Base-by-base conservation (phyloP, 1,140 invertebrate genomes). In the Lerema accius region DNA sequence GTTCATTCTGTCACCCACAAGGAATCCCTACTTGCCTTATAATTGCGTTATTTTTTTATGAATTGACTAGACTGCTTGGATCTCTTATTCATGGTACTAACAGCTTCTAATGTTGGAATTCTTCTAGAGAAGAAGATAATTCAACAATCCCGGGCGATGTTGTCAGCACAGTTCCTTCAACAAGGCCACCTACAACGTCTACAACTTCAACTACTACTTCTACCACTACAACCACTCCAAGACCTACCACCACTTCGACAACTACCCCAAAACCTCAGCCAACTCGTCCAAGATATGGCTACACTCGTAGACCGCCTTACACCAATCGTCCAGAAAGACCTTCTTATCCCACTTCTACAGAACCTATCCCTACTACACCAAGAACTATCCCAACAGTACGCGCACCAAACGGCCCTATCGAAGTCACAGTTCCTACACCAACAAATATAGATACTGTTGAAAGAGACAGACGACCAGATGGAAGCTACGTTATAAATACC, bases 391-490 rank as follows among this genome's bases (percentile, higher is more conserved):
- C 75, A 14, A 65, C 62, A 63, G 71, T 71, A 68, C 71, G 72
- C 23, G 69, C 70, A 51, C 23, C 61, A 23, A 56, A 71, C 2
- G 45, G 63, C 5, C 71, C 76, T 11, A 67, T 69, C 23, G 71
- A 80, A 65, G 73, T 78, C 1, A 71, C 68, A 10, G 63, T 74
- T 26, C 62, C 69, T 11, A 46, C 46, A 32, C 67, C 76, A 10
- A 71, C 63, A 28, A 51, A 69, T 50, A 60, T 69, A 10, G 59
- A 63, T 28, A 61, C 64, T n/a, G 69, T 80, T 26, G 78, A 78
- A 63, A 80, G 58, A 60, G 80, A 80, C 10, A 73, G 60, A 23
- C 69, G 72, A 37, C 63, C 73, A 10, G 77, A 82, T 55, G 79
- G 77, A 6, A 71, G 60, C 23, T 78, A 74, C 15, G 60, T 42